Conservation (phyloP, 2,113 vertebrate species). For the Psilopsiagon aurifrons region DNA sequence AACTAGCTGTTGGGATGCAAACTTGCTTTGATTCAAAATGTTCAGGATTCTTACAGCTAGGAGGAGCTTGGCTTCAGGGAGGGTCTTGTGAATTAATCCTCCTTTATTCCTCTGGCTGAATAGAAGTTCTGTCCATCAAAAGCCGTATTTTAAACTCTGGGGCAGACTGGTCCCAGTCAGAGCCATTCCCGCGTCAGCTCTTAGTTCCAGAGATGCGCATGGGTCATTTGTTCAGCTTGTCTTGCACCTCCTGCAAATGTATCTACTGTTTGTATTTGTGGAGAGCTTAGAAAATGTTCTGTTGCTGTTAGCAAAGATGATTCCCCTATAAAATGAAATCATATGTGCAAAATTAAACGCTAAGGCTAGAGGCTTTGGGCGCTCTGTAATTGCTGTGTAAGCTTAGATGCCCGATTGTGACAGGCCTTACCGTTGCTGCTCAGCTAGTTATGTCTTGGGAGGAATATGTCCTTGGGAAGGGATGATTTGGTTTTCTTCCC, state of each 20-base stretch:
- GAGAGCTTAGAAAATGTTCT: background rate
- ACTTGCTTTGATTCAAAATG: background rate
- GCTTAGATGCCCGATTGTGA: conserved; percentile 5
- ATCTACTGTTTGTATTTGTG: background rate
- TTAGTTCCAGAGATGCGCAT: background rate
- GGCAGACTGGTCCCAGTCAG: background rate
- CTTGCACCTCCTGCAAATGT: background rate
- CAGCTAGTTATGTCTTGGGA: conserved; percentile 45
- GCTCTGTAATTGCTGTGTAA: background rate
- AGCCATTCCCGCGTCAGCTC: background rate
- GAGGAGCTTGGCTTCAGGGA: background rate
- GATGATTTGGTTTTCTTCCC: conserved; percentile 1
- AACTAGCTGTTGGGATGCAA: background rate
- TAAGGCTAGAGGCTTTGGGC: background rate
- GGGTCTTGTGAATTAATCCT: background rate
- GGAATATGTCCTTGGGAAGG: background rate
- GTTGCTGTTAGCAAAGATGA: background rate
- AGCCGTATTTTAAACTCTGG: background rate
- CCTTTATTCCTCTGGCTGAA: background rate
- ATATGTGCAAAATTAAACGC: background rate
- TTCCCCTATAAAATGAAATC: background rate
- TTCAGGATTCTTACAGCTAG: background rate
- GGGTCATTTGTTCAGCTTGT: background rate
- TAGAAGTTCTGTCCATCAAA: background rate
- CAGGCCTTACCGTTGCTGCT: background rate